A percentile compares a stretch with the other conserved stretches of the same genome.
These are phyloP conservation scores for Drosophila erecta DNA, from an alignment of 1,140 invertebrate genomes.

Conservation along the genomic window DNA sequence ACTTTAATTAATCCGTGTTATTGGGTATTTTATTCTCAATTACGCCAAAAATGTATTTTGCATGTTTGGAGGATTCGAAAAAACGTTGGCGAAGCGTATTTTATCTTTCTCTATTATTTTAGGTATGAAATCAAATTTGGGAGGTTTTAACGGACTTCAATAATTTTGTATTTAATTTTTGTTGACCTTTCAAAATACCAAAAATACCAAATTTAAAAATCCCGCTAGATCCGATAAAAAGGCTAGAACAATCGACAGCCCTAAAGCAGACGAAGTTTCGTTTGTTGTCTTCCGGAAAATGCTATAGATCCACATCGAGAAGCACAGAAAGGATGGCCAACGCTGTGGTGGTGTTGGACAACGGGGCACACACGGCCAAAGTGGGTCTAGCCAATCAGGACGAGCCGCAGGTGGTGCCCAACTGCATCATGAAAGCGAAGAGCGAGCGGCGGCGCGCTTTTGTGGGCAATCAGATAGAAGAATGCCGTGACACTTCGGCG, in stretches of 20 bases:
- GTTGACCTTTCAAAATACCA: no score
- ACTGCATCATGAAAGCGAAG: slow-evolving; percentile 99
- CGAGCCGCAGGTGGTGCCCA: slow-evolving; percentile 91
- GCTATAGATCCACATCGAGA: background rate
- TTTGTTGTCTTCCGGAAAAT: slow-evolving; percentile 13
- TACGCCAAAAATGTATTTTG: no score
- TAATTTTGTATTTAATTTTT: no score
- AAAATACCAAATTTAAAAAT: background rate
- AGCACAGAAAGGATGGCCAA: slow-evolving; percentile 29
- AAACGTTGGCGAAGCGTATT: no score
- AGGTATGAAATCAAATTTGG: no score
- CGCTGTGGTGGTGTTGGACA: slow-evolving; percentile 89
- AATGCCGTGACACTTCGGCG: slow-evolving; percentile 97
- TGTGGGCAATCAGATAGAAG: slow-evolving; percentile 96
- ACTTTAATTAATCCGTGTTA: no score
- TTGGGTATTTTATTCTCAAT: no score
- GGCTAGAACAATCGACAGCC: slow-evolving; percentile 1
- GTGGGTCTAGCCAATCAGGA: slow-evolving; percentile 90
- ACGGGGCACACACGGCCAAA: slow-evolving; percentile 94
- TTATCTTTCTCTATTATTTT: no score
- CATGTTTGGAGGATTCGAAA: no score
- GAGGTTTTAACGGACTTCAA: no score
- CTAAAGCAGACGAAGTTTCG: slow-evolving; percentile 6
- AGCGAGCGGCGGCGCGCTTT: slow-evolving; percentile 96
- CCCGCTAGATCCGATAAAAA: background rate